Base-by-base conservation (phyloP, 2,888 invertebrate genomes). In the Harmothoe impar region DNA sequence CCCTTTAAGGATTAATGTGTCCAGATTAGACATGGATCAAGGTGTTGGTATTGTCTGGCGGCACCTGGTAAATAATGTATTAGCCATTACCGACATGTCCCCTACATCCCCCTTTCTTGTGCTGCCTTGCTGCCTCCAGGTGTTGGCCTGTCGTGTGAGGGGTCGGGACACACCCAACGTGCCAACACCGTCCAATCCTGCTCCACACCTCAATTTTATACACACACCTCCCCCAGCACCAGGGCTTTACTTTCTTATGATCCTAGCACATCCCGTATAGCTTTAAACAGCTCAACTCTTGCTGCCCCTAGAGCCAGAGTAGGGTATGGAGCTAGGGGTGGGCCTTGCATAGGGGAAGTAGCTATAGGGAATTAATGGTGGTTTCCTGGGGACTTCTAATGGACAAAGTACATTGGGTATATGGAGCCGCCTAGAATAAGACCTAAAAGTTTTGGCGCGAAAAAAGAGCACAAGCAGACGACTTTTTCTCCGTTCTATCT, bases 41-140 rank as follows among this genome's bases (percentile, higher is more conserved):
- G 72, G 29, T 72, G 29, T 29, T 15, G 20, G 25, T 25, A 72
- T 72, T 72, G 72, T 72, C 72, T 25, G 31, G 72, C 20, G 31
- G 72, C 20, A n/a, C 29, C 25, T 72, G 3, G 25, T 72, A 72
- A 72, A 72, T 72, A 72, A 72, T 72, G 72, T 29, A 72, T 72
- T 72, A 72, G 72, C 72, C 72, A 72, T 72, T 29, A 72, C 72
- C 25, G 72, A 25, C 20, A 72, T 72, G 72, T 72, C 72, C 31
- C 72, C 72, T n/a, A 5, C 62, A n/a, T 15, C 62, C 62, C 43
- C 43, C 10, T 43, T 43, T 43, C 43, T 43, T 43, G 5, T 43
- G 5, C 43, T 43, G 10, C 43, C 43, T 43, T 43, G 43, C 43
- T 43, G 43, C 43, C 43, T 43, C 10, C 5, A 43, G 43, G 43